Percentiles rank a stretch among this genome's conserved stretches.
Evolutionary conservation across 2,797 vertebrate genomes (phyloP).

Genomic region (Micrastur ruficollis): DNA sequence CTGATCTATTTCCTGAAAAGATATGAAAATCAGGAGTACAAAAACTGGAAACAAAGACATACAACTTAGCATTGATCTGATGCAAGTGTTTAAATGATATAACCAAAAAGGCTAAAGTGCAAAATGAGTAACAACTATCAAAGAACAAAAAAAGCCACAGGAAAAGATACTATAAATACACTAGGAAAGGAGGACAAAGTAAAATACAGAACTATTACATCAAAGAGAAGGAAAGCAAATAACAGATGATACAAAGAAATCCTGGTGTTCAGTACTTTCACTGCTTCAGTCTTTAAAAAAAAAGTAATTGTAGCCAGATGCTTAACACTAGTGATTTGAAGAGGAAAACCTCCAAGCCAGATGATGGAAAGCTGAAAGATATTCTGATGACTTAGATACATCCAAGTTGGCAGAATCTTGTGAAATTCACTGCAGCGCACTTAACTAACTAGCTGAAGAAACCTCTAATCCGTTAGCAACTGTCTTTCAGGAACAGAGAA

Average conservation of each 20-base stretch:
- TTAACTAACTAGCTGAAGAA: neutral
- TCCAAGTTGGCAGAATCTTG: neutral
- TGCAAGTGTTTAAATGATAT: neutral
- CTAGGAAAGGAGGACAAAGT: neutral
- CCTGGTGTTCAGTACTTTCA: neutral
- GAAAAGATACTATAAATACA: neutral
- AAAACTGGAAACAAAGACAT: neutral
- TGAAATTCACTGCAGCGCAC: neutral
- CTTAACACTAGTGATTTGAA: neutral
- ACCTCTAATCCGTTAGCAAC: neutral
- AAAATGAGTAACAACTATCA: neutral
- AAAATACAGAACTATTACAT: neutral
- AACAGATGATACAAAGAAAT: neutral
- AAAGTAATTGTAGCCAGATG: neutral
- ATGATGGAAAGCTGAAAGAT: neutral
- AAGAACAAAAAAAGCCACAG: neutral
- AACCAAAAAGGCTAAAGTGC: neutral
- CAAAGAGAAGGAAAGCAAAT: neutral
- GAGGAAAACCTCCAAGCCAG: neutral
- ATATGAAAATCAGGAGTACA: neutral
- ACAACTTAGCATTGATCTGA: neutral
- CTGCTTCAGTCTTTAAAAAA: neutral
- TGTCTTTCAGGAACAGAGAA: neutral
- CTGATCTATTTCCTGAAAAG: neutral
- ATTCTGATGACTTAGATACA: neutral